Conservation (phyloP, 2,797 vertebrate genomes). For the Garrulus glandarius region DNA sequence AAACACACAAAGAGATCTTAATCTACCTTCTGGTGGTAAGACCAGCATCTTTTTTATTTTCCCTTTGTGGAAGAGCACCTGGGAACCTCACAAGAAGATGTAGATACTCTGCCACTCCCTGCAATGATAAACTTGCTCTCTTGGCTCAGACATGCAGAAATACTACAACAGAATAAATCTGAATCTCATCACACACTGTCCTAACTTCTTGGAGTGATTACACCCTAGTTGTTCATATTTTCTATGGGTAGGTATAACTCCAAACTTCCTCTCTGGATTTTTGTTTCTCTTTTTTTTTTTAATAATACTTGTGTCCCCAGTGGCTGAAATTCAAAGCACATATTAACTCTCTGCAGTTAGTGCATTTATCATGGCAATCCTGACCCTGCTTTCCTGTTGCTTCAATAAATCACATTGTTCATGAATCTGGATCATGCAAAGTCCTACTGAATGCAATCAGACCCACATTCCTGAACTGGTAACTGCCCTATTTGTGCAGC, state of each 20-base stretch:
- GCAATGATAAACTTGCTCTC: background rate
- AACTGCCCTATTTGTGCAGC: background rate
- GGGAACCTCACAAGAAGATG: background rate
- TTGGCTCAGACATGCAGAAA: background rate
- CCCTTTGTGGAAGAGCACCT: background rate
- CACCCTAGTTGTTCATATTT: background rate
- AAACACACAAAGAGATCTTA: constrained; percentile 16
- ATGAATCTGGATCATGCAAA: background rate
- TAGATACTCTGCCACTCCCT: background rate
- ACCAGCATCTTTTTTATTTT: background rate
- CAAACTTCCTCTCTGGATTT: background rate
- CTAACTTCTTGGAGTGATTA: background rate
- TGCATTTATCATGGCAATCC: background rate
- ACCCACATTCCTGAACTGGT: background rate
- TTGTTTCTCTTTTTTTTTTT: background rate
- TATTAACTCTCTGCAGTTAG: background rate
- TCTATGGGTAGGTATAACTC: background rate
- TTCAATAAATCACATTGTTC: background rate
- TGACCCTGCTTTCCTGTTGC: background rate
- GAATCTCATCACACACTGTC: background rate
- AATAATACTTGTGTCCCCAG: background rate
- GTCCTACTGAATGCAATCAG: background rate
- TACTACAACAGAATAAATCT: background rate
- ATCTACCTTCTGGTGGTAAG: background rate
- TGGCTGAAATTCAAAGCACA: background rate